A percentile compares a stretch with the other conserved stretches of the same genome.
Conservation (phyloP, 2,113 vertebrate genomes). For the Platysternon megacephalum region DNA sequence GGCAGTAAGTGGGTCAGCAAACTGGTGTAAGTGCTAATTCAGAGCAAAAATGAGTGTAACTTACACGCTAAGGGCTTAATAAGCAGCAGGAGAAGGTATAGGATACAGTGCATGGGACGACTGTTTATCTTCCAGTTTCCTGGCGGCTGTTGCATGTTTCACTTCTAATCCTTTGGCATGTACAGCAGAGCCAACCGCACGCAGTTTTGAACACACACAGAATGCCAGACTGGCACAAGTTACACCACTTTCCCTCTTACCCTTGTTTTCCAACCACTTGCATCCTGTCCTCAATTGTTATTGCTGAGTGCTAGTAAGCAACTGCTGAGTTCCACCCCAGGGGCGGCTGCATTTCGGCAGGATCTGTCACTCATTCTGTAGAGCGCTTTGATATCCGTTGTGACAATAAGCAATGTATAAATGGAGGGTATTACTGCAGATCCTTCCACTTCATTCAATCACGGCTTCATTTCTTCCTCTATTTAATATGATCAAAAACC, state of each 20-base stretch:
- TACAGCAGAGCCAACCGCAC: background rate
- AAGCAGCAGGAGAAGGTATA: background rate
- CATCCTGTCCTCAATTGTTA: background rate
- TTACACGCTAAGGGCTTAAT: rapidly evolving
- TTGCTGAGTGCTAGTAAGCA: background rate
- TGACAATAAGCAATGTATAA: background rate
- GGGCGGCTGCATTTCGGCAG: rapidly evolving
- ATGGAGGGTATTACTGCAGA: rapidly evolving
- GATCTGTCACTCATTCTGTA: background rate
- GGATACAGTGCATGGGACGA: background rate
- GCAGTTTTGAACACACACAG: background rate
- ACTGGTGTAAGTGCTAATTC: background rate
- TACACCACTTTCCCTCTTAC: background rate
- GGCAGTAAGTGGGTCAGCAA: background rate
- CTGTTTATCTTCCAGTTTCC: background rate
- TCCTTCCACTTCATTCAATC: background rate
- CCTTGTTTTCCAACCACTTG: background rate
- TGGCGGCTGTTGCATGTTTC: rapidly evolving
- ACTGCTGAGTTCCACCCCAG: background rate
- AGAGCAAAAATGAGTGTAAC: rapidly evolving
- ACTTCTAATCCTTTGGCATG: too few relatives aligned
- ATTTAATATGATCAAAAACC: background rate
- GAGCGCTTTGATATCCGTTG: rapidly evolving
- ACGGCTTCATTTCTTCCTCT: background rate
- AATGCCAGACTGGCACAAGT: background rate